Evolutionary conservation across 2,797 vertebrate species (phyloP).

Genomic region (Falco peregrinus): DNA sequence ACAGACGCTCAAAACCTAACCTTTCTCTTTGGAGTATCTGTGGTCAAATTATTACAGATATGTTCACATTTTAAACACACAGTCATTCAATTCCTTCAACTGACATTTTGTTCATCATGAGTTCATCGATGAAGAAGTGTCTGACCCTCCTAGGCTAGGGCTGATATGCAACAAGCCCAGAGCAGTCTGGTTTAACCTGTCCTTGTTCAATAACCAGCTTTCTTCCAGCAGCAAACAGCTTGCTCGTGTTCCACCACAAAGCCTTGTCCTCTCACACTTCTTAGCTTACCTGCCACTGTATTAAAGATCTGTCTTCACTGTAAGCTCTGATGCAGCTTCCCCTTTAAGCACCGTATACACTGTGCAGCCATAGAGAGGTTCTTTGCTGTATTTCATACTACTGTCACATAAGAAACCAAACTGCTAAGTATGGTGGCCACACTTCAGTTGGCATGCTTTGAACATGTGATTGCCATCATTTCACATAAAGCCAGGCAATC

Average conservation of each 20-base stretch:
- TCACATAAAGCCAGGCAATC: constrained; percentile 42
- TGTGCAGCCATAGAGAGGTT: background rate
- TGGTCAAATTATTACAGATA: background rate
- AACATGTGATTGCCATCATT: constrained; percentile 60
- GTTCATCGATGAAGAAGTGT: background rate
- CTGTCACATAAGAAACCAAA: constrained; percentile 41
- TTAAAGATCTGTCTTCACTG: background rate
- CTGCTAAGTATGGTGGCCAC: constrained; percentile 35
- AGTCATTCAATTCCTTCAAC: background rate
- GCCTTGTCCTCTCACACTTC: background rate
- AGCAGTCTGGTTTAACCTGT: background rate
- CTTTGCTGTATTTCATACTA: background rate
- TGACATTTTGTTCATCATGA: background rate
- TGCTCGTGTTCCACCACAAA: background rate
- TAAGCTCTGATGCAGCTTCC: background rate
- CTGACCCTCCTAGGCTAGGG: background rate
- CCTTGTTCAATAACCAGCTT: background rate
- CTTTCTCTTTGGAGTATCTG: background rate
- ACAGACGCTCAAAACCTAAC: background rate
- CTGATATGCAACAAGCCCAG: background rate
- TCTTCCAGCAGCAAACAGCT: background rate
- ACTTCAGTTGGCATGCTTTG: constrained; percentile 55
- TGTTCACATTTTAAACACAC: background rate
- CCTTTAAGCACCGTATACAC: background rate
- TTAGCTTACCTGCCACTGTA: background rate